A percentile compares a stretch with the other conserved stretches of the same genome.
phyloP scores from a whole-genome alignment of 1,140 invertebrate genomes.

The Frieseomelitta varia region DNA sequence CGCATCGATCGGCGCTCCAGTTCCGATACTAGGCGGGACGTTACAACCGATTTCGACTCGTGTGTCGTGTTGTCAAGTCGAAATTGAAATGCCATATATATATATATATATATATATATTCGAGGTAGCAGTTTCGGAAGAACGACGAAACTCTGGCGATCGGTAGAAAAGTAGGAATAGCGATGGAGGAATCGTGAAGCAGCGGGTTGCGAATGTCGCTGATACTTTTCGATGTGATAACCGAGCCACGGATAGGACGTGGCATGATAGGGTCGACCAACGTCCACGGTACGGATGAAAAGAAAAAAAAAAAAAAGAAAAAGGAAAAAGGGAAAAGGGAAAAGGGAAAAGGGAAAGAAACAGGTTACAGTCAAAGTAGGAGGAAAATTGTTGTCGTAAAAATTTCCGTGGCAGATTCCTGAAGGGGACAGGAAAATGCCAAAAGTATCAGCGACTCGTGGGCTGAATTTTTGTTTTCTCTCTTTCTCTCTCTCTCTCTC shows the following conservation, averaged over 20 bases:
- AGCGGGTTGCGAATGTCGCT: constrained; percentile 48
- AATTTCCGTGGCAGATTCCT: not conserved
- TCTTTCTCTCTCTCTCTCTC: constrained; percentile 46
- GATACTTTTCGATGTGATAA: constrained; percentile 11
- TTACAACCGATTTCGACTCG: too few relatives aligned
- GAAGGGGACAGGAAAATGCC: not conserved
- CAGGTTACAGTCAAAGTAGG: not conserved
- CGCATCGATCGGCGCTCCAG: not conserved
- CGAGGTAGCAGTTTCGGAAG: not conserved
- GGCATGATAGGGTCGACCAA: not conserved
- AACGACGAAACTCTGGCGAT: not conserved
- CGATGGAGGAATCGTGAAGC: constrained; percentile 40
- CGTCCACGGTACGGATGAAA: too few relatives aligned
- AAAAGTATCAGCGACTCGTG: constrained; percentile 49
- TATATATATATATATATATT: too few relatives aligned
- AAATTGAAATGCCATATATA: not conserved
- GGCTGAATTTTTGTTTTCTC: constrained; percentile 52
- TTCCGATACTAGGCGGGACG: not conserved
- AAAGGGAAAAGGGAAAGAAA: not conserved
- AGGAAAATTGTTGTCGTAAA: not conserved
- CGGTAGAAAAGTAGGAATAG: constrained; percentile 34
- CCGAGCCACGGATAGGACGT: not conserved
- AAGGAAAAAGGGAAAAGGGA: too few relatives aligned
- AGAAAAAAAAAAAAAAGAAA: too few relatives aligned
- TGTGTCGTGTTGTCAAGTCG: not conserved